Conservation (phyloP, 2,797 vertebrate species). For the Lepus townsendii region DNA sequence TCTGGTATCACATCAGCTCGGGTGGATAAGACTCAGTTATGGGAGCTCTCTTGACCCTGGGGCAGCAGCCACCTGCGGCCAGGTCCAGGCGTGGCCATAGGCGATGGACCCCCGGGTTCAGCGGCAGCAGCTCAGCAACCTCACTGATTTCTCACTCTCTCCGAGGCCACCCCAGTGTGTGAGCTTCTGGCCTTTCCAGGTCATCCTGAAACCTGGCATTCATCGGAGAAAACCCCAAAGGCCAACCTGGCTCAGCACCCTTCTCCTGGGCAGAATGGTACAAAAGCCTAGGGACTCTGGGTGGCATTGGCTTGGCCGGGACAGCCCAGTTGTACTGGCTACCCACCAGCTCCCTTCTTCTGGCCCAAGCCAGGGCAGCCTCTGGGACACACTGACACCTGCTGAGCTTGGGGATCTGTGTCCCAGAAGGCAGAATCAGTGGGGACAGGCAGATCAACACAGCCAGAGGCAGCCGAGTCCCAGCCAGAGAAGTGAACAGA, state of each 20-base stretch:
- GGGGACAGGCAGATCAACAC: no score
- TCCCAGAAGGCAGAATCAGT: background rate
- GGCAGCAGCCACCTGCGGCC: background rate
- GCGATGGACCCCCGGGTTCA: background rate
- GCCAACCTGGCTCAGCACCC: background rate
- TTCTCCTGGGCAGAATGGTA: background rate
- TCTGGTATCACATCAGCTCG: background rate
- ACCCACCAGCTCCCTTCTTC: background rate
- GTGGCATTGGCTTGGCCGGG: background rate
- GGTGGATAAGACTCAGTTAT: background rate
- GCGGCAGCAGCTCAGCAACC: background rate
- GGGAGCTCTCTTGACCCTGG: background rate
- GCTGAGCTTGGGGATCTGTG: background rate
- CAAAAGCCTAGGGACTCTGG: background rate
- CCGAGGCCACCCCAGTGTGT: background rate
- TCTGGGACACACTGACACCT: background rate
- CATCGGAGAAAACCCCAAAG: slow-evolving; percentile 12
- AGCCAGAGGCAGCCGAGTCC: background rate
- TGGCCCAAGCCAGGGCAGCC: background rate
- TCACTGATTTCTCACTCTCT: background rate
- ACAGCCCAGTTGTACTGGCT: background rate
- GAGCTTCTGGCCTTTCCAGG: background rate
- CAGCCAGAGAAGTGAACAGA: background rate
- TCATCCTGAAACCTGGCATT: background rate
- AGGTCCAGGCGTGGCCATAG: background rate